Base-by-base conservation (phyloP, 1,140 invertebrate species). In the Calephelis virginiensis region DNA sequence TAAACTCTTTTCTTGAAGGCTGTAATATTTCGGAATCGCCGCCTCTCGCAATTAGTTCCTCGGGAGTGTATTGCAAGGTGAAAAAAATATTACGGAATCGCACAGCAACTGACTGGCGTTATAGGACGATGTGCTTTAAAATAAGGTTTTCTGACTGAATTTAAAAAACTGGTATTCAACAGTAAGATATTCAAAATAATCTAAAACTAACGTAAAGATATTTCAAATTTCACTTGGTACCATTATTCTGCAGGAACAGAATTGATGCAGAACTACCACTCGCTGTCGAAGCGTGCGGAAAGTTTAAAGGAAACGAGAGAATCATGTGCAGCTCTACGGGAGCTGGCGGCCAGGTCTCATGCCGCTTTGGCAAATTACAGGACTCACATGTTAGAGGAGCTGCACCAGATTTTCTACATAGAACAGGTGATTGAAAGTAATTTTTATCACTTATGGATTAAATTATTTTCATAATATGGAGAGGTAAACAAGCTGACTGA, bases 251-350 rank as follows among this genome's bases (percentile, higher is more conserved):
- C 72, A 92, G 91, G 89, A 38, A 80, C 82, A 60, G 91, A 91
- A 67, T 63, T 92, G 10, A 91, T 91, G 87, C 83, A 91, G 67
- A 81, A 82, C 46, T 92, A 87, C 61, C 90, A 92, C 75, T 74
- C 81, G 0, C 67, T 92, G 8, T 90, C 87, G 0, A 74, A 82
- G 6, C 77, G 86, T 4, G 78, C 72, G 5, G 91, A 92, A 3
- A 50, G 66, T 1, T 50, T 91, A 43, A 80, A 78, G 47, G 88
- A 91, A 38, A 78, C 76, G 1, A 68, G 78, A 0, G 82, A 83
- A n/a, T 81, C 87, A 0, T 82, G 84, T 53, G 65, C 68, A 0
- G 86, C 91, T 0, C 49, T 91, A 4, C 69, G 87, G 0, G 87
- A 89, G 49, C 61, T 86, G 4, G 86, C 86, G 0, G 83, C 82